Evolutionary conservation across 2,797 vertebrate species (phyloP).

Genomic region (Helarctos malayanus): DNA sequence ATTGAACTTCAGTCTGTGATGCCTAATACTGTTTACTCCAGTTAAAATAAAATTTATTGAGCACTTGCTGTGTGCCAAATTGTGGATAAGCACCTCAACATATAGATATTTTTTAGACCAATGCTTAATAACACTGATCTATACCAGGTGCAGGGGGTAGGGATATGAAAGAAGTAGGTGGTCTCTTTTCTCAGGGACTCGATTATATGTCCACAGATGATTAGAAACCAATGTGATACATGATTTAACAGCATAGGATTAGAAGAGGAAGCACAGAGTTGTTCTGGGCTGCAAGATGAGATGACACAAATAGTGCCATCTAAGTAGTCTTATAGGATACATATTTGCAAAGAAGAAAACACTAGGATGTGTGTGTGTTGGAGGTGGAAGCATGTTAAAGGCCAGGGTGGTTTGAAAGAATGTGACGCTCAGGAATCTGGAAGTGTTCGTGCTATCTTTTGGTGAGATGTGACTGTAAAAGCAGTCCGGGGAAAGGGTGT

Average conservation of each 20-base stretch:
- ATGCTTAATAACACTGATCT: neutral
- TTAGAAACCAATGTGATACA: neutral
- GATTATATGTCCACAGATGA: neutral
- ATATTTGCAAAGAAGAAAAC: slow-evolving; percentile 47
- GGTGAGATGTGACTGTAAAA: neutral
- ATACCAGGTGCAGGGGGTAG: neutral
- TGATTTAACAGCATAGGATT: neutral
- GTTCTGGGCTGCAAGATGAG: neutral
- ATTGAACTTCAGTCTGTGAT: neutral
- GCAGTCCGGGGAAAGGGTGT: neutral
- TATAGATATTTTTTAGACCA: neutral
- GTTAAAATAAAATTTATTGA: slow-evolving; percentile 16
- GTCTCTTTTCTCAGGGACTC: neutral
- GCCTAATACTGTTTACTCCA: neutral
- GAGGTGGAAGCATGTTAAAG: neutral
- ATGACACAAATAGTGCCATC: neutral
- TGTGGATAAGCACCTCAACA: neutral
- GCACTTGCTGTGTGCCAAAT: neutral
- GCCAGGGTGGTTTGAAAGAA: neutral
- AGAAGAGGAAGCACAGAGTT: neutral
- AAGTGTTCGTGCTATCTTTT: neutral
- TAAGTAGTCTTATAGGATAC: neutral
- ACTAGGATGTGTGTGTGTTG: neutral
- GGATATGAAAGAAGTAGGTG: neutral
- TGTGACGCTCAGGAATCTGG: neutral